These are phyloP conservation scores for Lampris megalopsis DNA, from an alignment of 2,113 vertebrate genomes.

Conservation along the genomic window DNA sequence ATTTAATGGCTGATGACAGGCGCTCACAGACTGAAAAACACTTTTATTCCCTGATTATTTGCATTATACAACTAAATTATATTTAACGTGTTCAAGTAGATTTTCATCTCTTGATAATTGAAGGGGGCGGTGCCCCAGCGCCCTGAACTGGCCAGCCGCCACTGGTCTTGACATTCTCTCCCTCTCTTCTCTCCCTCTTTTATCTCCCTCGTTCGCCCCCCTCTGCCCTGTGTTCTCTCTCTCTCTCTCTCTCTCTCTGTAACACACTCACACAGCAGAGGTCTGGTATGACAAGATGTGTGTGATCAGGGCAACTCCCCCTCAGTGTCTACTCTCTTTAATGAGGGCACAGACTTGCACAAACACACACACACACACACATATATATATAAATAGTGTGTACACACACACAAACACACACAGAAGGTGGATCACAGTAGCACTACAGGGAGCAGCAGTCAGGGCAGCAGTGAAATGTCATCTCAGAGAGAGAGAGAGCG, in stretches of 20 bases:
- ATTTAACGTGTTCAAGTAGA: too few relatives aligned
- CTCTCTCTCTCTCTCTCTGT: not conserved
- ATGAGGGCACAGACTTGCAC: slow-evolving; percentile 69
- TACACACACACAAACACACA: slow-evolving; percentile 32
- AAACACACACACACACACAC: slow-evolving; percentile 36
- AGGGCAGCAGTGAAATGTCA: slow-evolving; percentile 82
- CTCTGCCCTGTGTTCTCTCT: not conserved
- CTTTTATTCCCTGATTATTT: too few relatives aligned
- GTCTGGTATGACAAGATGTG: slow-evolving; percentile 68
- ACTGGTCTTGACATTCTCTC: too few relatives aligned
- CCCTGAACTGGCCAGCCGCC: too few relatives aligned
- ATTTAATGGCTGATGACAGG: too few relatives aligned
- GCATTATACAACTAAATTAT: too few relatives aligned
- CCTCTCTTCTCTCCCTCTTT: too few relatives aligned
- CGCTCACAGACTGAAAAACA: too few relatives aligned
- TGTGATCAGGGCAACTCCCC: slow-evolving; percentile 65
- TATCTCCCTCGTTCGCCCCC: too few relatives aligned
- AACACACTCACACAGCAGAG: slow-evolving; percentile 55
- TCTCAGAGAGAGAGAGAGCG: slow-evolving; percentile 31
- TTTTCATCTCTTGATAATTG: too few relatives aligned
- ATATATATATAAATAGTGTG: slow-evolving; percentile 26
- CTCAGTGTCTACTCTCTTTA: slow-evolving; percentile 61
- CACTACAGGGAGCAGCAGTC: slow-evolving; percentile 75
- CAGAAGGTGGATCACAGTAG: slow-evolving; percentile 72
- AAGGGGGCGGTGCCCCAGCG: too few relatives aligned